Evolutionary conservation across 2,888 invertebrate genomes (phyloP), one percentile per base, ranked within the genome.

Genomic region (Epinotia demarniana): DNA sequence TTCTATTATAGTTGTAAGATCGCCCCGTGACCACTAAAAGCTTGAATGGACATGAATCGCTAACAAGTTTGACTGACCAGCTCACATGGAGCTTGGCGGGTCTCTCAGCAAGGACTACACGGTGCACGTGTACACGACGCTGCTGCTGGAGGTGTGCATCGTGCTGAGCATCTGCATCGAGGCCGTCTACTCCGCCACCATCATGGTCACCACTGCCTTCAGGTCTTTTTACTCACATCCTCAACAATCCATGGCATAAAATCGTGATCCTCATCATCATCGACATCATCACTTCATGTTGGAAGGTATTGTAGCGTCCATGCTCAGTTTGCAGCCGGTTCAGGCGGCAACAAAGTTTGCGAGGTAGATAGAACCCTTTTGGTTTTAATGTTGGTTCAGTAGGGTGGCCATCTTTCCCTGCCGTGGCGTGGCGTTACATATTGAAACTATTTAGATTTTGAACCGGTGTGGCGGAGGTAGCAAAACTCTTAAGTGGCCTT

Each of bases 111-210:
- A 84, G 69, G n/a, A n/a, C 85, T 86, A 86, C 82, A 81, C 75
- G 85, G 85, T 60, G 79, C 87, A 0, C 58, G 9, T 89, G 2
- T 89, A 88, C 79, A 87, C 86, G 2, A 81, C 91, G 82, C 43
- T 88, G 2, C 84, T 91, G 23, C 77, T 92, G 73, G 92, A 92
- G 81, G 76, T 90, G 2, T 90, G 89, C 77, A 84, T 89, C 49
- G 84, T 91, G 1, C 78, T 92, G 66, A 85, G 89, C 27, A 87
- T 92, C 57, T 90, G 89, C 77, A 89, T 92, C 72, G 91, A 91
- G 72, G 86, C 91, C 0, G 87, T 90, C 3, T 92, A 92, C 80
- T 92, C 92, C 0, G 92, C 92, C 13, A 91, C 90, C 6, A 92
- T 92, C 55, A 90, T 92, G 88, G 92, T 92, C 72, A 90, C 91